A percentile compares a stretch with the other conserved stretches of the same genome.
phyloP scores from a whole-genome alignment of 2,888 invertebrate genomes.

The Melieria picta region DNA sequence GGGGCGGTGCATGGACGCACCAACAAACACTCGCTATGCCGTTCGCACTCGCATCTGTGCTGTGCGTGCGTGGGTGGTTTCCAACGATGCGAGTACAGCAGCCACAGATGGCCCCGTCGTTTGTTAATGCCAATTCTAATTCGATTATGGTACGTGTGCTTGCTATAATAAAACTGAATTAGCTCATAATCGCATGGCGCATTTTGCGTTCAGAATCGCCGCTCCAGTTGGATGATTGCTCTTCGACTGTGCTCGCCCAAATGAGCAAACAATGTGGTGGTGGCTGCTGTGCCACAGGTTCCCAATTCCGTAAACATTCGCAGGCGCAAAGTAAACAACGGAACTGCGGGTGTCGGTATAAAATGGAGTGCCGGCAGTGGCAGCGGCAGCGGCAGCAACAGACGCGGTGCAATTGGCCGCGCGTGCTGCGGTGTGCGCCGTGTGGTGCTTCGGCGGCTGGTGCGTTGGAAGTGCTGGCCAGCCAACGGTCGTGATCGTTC shows the following conservation, averaged over 20 bases:
- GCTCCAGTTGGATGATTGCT: no score
- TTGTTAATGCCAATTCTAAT: no score
- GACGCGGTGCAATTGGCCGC: background rate
- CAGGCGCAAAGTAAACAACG: constrained; percentile 18
- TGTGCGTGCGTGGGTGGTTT: no score
- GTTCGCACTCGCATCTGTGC: no score
- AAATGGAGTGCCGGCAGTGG: constrained; percentile 28
- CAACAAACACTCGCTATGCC: no score
- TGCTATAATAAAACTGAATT: no score
- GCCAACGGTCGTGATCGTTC: background rate
- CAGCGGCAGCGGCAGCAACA: constrained; percentile 15
- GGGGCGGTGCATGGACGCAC: no score
- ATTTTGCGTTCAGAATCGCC: no score
- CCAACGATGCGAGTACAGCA: no score
- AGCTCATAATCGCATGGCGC: no score
- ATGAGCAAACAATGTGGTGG: background rate
- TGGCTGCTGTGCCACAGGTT: background rate
- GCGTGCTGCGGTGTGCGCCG: background rate
- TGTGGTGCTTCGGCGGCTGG: constrained; percentile 2
- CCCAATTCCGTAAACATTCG: constrained; percentile 1
- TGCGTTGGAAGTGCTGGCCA: constrained; percentile 1
- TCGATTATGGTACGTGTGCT: no score
- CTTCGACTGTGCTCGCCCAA: background rate
- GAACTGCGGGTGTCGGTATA: constrained; percentile 25
- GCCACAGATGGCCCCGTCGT: no score